A percentile compares a stretch with the other conserved stretches of the same genome.
Evolutionary conservation across 2,113 vertebrate species (phyloP).

Genomic region (Toxostoma redivivum): DNA sequence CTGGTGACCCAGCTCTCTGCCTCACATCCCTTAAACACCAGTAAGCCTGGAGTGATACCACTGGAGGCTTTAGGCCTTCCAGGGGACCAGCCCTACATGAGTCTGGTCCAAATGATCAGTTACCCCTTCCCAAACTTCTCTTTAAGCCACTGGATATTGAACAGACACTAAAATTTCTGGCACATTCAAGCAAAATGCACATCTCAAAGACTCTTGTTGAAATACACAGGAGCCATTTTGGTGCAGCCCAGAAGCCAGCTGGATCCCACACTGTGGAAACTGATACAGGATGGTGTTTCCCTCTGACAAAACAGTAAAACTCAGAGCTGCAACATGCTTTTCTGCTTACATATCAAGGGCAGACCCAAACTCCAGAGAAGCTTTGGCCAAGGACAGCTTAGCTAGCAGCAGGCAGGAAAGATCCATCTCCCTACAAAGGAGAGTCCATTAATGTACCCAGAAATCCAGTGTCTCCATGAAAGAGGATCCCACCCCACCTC

Average conservation of each 20-base stretch:
- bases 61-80: neutral
- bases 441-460: neutral
- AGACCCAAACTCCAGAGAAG: neutral
- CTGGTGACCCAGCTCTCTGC: neutral
- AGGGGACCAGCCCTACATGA: neutral
- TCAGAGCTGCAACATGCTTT: neutral
- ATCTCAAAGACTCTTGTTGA: neutral
- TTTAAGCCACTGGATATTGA: neutral
- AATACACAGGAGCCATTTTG: neutral
- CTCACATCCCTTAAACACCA: neutral
- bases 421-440: neutral
- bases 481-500: neutral
- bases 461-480: neutral
- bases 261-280: neutral
- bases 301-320: neutral
- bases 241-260: fast-evolving
- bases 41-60: neutral
- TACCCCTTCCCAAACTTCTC: neutral
- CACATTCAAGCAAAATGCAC: neutral
- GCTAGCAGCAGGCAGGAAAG: neutral
- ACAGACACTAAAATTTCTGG: neutral
- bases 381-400: neutral
- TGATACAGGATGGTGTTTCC: fast-evolving
- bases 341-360: neutral
- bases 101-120: neutral